Evolutionary conservation across 2,888 invertebrate genomes (phyloP), one percentile per base, ranked within the genome.

Genomic region (Fragum whitleyi): DNA sequence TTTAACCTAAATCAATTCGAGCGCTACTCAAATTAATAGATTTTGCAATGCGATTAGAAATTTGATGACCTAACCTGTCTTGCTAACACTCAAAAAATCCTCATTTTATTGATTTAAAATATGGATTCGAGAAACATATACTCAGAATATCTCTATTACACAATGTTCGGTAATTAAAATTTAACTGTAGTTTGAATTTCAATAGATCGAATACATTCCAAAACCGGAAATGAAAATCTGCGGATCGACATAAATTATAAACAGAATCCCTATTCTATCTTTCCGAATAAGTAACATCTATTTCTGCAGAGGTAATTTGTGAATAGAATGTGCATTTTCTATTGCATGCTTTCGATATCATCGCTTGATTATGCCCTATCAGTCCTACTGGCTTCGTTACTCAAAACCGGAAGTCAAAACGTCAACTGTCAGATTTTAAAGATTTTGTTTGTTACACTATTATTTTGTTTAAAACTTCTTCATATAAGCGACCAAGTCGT

Each of bases 201-300:
- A n/a, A n/a, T n/a, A n/a, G n/a, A n/a, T n/a, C n/a, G n/a, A n/a
- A n/a, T n/a, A n/a, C n/a, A n/a, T 36, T 36, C 32, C 5, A 47
- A 47, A 14, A 67, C 65, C 65, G 65, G 65, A 67, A 67, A 36
- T 39, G 11, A 11, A 19, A 32, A 67, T 32, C 3, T 2, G 57
- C n/a, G 7, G 47, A 47, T n/a, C 5, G 14, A 47, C 47, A 47
- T 47, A 47, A 47, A 47, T 47, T 47, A 47, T 19, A 47, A 47
- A 47, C 47, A 47, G n/a, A 47, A 47, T 47, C 47, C 3, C 7
- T 14, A 14, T 14, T 47, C 14, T 2, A 47, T 47, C 47, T 2
- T 47, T 3, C 16, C 14, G 2, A 3, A 47, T 5, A 47, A 47
- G 14, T 2, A 47, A 3, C 47, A 47, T 47, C 47, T 47, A n/a